Evolutionary conservation across 2,888 invertebrate species (phyloP).

Genomic region (Neoitamus cyanurus): DNA sequence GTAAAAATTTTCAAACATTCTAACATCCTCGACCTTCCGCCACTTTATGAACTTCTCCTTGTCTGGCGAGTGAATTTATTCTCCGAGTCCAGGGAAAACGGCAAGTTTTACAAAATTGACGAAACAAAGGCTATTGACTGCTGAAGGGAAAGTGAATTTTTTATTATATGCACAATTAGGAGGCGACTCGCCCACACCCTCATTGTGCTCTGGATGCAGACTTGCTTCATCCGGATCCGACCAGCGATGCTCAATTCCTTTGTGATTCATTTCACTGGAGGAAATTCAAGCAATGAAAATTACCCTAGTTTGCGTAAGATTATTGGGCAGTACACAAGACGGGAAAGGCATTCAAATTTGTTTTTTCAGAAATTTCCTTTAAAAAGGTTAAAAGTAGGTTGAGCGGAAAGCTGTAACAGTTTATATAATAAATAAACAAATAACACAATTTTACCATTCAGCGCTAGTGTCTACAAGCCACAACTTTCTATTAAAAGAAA

Average conservation of each 20-base stretch:
- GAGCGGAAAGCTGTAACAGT: no score
- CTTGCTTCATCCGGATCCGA: not conserved
- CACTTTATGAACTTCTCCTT: slow-evolving; percentile 32
- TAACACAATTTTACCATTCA: no score
- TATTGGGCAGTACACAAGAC: not conserved
- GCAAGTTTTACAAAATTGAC: slow-evolving; percentile 37
- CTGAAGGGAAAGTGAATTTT: slow-evolving; percentile 44
- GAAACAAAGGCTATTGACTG: slow-evolving; percentile 38
- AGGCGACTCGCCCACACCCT: not conserved
- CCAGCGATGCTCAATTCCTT: not conserved
- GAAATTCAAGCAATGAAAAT: not conserved
- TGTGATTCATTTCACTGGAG: not conserved
- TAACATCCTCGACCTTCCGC: slow-evolving; percentile 14
- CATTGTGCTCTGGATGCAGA: not conserved
- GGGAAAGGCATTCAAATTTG: not conserved
- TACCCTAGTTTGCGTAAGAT: not conserved
- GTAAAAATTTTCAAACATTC: slow-evolving; percentile 45
- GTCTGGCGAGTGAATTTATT: slow-evolving; percentile 34
- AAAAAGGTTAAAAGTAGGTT: not conserved
- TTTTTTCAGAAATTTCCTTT: not conserved
- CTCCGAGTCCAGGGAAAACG: not conserved
- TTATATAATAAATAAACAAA: no score
- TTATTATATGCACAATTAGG: slow-evolving; percentile 39
- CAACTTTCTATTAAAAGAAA: no score
- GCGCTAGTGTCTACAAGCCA: no score